Evolutionary conservation across 2,113 vertebrate species (phyloP).

Genomic region (Zosterops pallidus): DNA sequence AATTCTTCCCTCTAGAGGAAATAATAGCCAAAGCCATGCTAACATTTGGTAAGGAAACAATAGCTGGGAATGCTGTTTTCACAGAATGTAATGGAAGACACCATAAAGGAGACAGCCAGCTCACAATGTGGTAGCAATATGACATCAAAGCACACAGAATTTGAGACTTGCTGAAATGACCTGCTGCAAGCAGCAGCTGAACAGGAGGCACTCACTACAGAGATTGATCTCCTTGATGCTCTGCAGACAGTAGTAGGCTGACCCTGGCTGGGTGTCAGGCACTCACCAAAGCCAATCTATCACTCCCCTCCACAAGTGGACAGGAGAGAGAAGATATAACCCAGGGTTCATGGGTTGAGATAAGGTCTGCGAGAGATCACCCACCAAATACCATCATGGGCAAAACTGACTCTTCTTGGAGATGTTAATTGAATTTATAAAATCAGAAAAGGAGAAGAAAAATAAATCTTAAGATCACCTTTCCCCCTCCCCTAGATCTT

Average conservation of each 20-base stretch:
- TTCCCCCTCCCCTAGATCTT: not conserved
- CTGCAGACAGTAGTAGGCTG: not conserved
- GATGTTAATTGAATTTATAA: not conserved
- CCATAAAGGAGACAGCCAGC: not conserved
- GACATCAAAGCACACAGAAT: not conserved
- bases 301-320: not conserved
- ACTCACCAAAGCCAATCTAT: not conserved
- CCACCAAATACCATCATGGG: not conserved
- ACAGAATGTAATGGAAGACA: not conserved
- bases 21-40: not conserved
- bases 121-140: not conserved
- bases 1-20: not conserved
- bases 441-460: not conserved
- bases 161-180: not conserved
- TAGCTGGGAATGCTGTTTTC: not conserved
- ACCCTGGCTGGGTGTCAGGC: not conserved
- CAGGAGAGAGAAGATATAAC: not conserved
- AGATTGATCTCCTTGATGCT: not conserved
- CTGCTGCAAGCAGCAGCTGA: not conserved
- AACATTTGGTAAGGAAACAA: not conserved
- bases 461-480: not conserved
- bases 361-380: not conserved
- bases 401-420: not conserved
- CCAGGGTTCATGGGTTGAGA: not conserved
- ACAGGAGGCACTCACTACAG: not conserved